These are phyloP conservation scores for Takifugu ocellatus DNA, from an alignment of 2,797 vertebrate genomes.

Conservation along the genomic window DNA sequence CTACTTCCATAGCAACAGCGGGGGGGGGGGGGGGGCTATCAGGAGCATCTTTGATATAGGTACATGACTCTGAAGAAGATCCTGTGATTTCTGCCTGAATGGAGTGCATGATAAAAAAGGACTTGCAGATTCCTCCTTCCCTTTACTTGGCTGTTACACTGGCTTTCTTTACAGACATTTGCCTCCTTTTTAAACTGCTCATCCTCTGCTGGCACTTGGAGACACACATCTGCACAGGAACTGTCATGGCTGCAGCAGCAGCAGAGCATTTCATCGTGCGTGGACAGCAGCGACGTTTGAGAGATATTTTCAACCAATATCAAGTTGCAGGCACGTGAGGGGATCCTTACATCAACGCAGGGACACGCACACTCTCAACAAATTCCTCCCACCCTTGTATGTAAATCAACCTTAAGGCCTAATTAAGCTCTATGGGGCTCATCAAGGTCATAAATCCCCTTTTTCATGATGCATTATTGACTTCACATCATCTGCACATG, in stretches of 20 bases:
- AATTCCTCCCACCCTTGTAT: slow-evolving; percentile 65
- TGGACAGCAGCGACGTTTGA: slow-evolving; percentile 20
- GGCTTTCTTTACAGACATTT: slow-evolving; percentile 51
- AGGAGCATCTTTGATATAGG: slow-evolving; percentile 86
- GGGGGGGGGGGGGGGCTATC: slow-evolving; percentile 85
- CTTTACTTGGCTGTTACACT: slow-evolving; percentile 48
- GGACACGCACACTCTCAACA: slow-evolving; percentile 55
- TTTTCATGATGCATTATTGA: slow-evolving; percentile 78
- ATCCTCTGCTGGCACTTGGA: slow-evolving; percentile 24
- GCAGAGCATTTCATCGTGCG: slow-evolving; percentile 33
- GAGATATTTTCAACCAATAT: slow-evolving; percentile 16
- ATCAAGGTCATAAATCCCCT: slow-evolving; percentile 76
- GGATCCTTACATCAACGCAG: slow-evolving; percentile 32
- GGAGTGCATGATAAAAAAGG: slow-evolving; percentile 49
- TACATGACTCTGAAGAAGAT: slow-evolving; percentile 80
- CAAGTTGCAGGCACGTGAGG: slow-evolving; percentile 35
- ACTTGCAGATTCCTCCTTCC: background rate
- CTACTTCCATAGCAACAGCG: slow-evolving; percentile 86
- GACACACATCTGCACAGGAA: slow-evolving; percentile 35
- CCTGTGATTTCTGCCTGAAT: slow-evolving; percentile 72
- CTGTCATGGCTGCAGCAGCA: slow-evolving; percentile 24
- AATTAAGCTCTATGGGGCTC: slow-evolving; percentile 76
- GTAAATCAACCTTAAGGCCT: slow-evolving; percentile 80
- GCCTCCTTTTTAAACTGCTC: slow-evolving; percentile 28
- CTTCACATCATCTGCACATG: slow-evolving; percentile 76